Conservation (phyloP, 2,888 invertebrate genomes). For the Agrochola macilenta region DNA sequence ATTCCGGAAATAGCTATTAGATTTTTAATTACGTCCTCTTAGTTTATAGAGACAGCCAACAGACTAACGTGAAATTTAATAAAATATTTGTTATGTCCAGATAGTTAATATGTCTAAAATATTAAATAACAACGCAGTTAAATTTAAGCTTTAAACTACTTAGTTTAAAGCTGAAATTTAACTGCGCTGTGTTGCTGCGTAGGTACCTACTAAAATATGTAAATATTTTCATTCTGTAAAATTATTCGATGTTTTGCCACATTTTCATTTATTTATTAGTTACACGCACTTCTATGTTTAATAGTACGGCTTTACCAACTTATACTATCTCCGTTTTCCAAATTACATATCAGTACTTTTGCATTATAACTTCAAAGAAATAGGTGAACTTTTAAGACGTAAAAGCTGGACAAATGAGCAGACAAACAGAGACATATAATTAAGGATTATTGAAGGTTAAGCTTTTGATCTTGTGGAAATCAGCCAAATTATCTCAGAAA, state of each 20-base stretch:
- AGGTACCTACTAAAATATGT: not conserved
- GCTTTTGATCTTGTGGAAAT: conserved; percentile 13
- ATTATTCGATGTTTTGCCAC: not conserved
- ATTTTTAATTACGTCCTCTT: conserved; percentile 2
- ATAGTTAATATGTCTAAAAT: conserved; percentile 3
- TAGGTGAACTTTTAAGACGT: not conserved
- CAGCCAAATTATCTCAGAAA: conserved; percentile 32
- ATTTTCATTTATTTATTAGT: conserved; percentile 3
- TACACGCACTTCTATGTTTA: not conserved
- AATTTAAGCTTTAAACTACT: not conserved
- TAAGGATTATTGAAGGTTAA: conserved; percentile 11
- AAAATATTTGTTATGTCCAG: conserved; percentile 9
- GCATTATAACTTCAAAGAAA: not conserved
- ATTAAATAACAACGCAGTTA: not conserved
- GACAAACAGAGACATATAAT: conserved; percentile 2
- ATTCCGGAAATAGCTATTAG: conserved; percentile 36
- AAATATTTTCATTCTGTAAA: conserved; percentile 16
- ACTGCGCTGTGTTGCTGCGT: too few species aligned
- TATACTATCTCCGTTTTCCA: too few species aligned
- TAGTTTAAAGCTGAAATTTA: too few species aligned
- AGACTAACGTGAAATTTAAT: not conserved
- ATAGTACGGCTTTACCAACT: too few species aligned
- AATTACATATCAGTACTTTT: not conserved
- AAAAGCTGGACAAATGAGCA: not conserved
- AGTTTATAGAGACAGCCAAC: not conserved